Evolutionary conservation across 2,888 invertebrate species (phyloP).

Genomic region (Aphodius granarius): DNA sequence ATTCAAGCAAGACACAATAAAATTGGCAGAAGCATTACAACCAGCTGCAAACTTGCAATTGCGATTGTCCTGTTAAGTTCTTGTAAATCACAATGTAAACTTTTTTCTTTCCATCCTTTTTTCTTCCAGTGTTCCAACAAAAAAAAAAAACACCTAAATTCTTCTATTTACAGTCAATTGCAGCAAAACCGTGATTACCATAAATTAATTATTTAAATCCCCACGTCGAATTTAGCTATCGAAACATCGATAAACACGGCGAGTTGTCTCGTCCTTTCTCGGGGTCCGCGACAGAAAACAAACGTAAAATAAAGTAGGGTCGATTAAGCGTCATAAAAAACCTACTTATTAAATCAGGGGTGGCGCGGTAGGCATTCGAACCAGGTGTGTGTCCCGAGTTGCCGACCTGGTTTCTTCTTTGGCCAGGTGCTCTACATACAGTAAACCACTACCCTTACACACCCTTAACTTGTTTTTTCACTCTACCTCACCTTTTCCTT

Average conservation of each 20-base stretch:
- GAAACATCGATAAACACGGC: constrained; percentile 33
- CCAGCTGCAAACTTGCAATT: too few relatives aligned
- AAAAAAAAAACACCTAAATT: neutral
- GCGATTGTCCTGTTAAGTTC: too few relatives aligned
- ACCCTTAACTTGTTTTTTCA: constrained; percentile 41
- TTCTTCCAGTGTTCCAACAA: too few relatives aligned
- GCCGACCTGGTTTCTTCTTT: constrained; percentile 48
- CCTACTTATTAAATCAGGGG: constrained; percentile 35
- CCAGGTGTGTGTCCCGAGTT: constrained; percentile 50
- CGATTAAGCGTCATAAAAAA: constrained; percentile 35
- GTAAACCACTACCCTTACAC: constrained; percentile 45
- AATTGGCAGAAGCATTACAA: too few relatives aligned
- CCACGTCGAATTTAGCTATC: constrained; percentile 28
- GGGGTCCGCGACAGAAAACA: constrained; percentile 23
- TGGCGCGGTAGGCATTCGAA: constrained; percentile 28
- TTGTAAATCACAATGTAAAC: too few relatives aligned
- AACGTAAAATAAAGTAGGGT: constrained; percentile 29
- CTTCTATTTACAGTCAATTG: neutral
- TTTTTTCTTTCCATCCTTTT: too few relatives aligned
- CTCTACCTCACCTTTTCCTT: neutral
- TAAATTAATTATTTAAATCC: constrained; percentile 9
- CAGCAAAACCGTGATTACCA: neutral
- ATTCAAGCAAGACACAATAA: too few relatives aligned
- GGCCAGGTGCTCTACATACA: constrained; percentile 52
- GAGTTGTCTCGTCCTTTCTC: neutral